Evolutionary conservation across 2,888 invertebrate genomes (phyloP).

Genomic region (Quadriops clusia): DNA sequence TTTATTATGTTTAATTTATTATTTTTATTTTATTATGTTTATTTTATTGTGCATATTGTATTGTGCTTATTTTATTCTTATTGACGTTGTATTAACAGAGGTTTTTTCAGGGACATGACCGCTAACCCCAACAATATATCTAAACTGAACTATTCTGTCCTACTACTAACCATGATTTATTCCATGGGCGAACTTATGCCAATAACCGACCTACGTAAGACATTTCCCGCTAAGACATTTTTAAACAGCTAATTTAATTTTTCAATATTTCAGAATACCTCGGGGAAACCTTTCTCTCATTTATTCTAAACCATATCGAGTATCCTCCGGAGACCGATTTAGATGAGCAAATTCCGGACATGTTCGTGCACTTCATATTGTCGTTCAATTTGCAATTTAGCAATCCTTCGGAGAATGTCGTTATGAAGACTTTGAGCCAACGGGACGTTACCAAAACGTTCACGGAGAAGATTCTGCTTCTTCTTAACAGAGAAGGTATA

Average conservation of each 20-base stretch:
- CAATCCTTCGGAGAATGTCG: constrained; percentile 52
- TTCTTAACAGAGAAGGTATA: constrained; percentile 85
- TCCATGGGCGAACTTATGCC: constrained; percentile 86
- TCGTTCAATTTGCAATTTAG: constrained; percentile 83
- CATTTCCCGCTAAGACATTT: neutral
- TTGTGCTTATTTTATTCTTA: too few species aligned
- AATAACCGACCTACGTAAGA: constrained; percentile 72
- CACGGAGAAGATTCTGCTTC: constrained; percentile 77
- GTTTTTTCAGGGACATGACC: constrained; percentile 54
- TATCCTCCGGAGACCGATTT: constrained; percentile 66
- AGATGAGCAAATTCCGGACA: constrained; percentile 74
- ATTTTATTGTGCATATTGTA: too few species aligned
- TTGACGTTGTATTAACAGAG: too few species aligned
- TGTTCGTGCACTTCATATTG: constrained; percentile 71
- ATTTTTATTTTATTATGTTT: constrained; percentile 10
- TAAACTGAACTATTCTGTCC: constrained; percentile 70
- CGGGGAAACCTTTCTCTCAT: constrained; percentile 69
- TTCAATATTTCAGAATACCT: constrained; percentile 64
- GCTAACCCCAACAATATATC: constrained; percentile 67
- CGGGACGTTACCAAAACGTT: constrained; percentile 70
- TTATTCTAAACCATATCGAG: constrained; percentile 73
- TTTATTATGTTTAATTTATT: constrained; percentile 3
- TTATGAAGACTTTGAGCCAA: constrained; percentile 57
- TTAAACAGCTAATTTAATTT: too few species aligned
- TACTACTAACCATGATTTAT: constrained; percentile 77